Evolutionary conservation across 2,797 vertebrate species (phyloP), one percentile per base, ranked within the genome.

Genomic region (Phrynocephalus vlangalii): DNA sequence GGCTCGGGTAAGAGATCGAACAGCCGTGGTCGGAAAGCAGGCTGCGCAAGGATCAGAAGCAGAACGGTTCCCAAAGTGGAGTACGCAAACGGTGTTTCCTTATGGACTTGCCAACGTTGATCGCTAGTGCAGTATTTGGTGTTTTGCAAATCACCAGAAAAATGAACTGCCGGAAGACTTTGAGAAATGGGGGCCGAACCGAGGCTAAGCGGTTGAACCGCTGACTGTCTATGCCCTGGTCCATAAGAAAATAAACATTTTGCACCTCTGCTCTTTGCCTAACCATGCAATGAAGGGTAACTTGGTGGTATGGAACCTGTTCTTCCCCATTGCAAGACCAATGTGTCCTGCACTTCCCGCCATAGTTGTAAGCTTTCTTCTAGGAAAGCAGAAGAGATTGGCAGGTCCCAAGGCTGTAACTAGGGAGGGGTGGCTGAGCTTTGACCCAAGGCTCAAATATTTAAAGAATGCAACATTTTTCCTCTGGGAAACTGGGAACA

Each of bases 1-100:
- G 76, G 91, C 93, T 22, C 73, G 87, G 92, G 0, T 15, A 26
- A 93, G 44, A 48, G 89, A 89, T 24, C 3, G 15, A n/a, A 33
- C 4, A 28, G 3, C 67, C 10, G 10, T 16, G 18, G 82, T 24
- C 5, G 5, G 44, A 71, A 52, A 6, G 38, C n/a, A 9, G 79
- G 44, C 7, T 16, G 48, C 1, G 15, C 16, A 20, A 63, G 60
- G 60, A 63, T 20, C 60, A 63, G 15, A 63, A 20, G 60, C 15
- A 20, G 60, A 63, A 63, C 2, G 20, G 22, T 56, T 56, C 10
- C 52, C 13, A 13, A 24, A 76, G 20, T 3, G 5, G 72, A 33
- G n/a, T 33, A 38, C 16, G 13, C 15, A 33, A 16, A 30, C 30
- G 33, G 71, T 15, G 71, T 20, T 73, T 33, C 20, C 73, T 38